These are phyloP conservation scores for Chelon labrosus DNA, from an alignment of 2,797 vertebrate species.

Conservation along the genomic window DNA sequence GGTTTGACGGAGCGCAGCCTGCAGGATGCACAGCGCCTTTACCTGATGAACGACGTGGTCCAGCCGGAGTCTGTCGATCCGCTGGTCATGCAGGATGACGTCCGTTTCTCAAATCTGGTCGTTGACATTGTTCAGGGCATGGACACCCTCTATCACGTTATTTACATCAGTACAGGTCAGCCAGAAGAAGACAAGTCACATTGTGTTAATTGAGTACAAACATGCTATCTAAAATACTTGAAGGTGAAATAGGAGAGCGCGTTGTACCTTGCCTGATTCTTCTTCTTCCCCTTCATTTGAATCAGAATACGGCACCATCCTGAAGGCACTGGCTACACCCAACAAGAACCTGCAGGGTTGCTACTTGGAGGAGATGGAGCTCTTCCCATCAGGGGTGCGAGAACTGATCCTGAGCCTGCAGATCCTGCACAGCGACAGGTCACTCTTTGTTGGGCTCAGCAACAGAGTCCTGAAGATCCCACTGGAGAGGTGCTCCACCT, in stretches of 20 bases:
- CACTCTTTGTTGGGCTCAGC: conserved; percentile 94
- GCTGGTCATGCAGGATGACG: conserved; percentile 94
- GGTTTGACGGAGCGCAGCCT: conserved; percentile 96
- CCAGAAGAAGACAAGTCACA: background rate
- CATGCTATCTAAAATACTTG: background rate
- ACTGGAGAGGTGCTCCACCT: conserved; percentile 93
- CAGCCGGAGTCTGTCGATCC: conserved; percentile 95
- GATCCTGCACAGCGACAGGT: conserved; percentile 95
- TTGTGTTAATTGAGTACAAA: too few species aligned
- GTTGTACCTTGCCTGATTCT: background rate
- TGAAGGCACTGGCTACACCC: conserved; percentile 94
- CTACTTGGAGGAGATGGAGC: conserved; percentile 98
- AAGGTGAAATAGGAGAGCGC: background rate
- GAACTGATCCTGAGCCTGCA: conserved; percentile 95
- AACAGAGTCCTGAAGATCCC: conserved; percentile 93
- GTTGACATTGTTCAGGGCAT: conserved; percentile 98
- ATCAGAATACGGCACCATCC: conserved; percentile 95
- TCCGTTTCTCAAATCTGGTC: conserved; percentile 95
- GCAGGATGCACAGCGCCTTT: conserved; percentile 96
- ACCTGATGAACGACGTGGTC: conserved; percentile 98
- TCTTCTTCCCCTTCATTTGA: conserved; percentile 7
- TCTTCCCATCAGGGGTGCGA: conserved; percentile 86
- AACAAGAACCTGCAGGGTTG: conserved; percentile 95
- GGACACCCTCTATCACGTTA: conserved; percentile 96
- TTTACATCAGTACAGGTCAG: conserved; percentile 98